Evolutionary conservation across 2,113 vertebrate genomes (phyloP).

Genomic region (Ameiurus melas): DNA sequence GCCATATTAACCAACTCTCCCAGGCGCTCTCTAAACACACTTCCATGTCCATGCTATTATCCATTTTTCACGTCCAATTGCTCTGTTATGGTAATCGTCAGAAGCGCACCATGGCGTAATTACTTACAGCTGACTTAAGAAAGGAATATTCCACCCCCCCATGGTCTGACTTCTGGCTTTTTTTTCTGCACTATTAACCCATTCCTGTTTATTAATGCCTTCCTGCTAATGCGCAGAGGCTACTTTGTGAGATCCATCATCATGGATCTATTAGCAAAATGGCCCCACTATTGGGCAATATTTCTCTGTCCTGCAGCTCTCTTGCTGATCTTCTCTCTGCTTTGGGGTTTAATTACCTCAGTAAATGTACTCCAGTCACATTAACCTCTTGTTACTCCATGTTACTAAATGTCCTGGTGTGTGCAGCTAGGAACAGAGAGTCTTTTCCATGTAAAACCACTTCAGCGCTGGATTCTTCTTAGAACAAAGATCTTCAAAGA

Average conservation of each 20-base stretch:
- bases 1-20: conserved; percentile 76
- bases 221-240: conserved; percentile 87
- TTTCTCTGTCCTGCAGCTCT: conserved; percentile 52
- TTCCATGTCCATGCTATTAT: conserved; percentile 96
- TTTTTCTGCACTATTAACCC: conserved; percentile 97
- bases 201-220: conserved; percentile 99
- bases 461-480: background rate
- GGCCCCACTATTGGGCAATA: conserved; percentile 59
- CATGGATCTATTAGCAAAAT: conserved; percentile 75
- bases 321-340: conserved; percentile 59
- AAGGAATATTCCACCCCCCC: conserved; percentile 94
- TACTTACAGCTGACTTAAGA: conserved; percentile 99
- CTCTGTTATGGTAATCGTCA: conserved; percentile 99
- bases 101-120: conserved; percentile 98
- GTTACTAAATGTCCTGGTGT: conserved; percentile 33
- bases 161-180: conserved; percentile 94
- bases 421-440: conserved; percentile 16
- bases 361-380: conserved; percentile 48
- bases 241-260: conserved; percentile 89
- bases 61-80: conserved; percentile 99
- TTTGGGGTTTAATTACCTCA: conserved; percentile 52
- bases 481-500: background rate
- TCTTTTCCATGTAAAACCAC: conserved; percentile 5
- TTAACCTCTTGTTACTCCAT: conserved; percentile 47
- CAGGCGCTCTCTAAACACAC: conserved; percentile 87